Percentiles rank a stretch among this genome's conserved stretches.
Conservation (phyloP, 2,888 invertebrate genomes). For the Beris morrisii region DNA sequence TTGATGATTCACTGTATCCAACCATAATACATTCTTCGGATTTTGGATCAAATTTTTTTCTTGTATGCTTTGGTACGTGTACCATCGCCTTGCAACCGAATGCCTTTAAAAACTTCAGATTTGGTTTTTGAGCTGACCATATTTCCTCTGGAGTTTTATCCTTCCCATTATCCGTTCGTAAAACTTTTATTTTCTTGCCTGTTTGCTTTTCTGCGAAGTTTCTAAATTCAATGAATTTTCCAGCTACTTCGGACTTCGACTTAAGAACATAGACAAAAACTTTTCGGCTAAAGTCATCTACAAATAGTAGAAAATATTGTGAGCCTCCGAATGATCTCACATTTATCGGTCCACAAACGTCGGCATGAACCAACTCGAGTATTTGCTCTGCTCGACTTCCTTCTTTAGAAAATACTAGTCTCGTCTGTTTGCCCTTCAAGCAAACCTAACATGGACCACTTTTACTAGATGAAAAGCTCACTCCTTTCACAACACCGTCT, state of each 20-base stretch:
- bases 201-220: constrained; percentile 41
- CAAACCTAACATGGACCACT: constrained; percentile 40
- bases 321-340: constrained; percentile 46
- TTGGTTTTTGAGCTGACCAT: constrained; percentile 32
- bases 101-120: constrained; percentile 34
- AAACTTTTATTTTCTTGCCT: constrained; percentile 38
- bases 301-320: constrained; percentile 49
- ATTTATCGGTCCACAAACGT: constrained; percentile 51
- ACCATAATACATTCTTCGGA: constrained; percentile 36
- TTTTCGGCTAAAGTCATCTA: constrained; percentile 46
- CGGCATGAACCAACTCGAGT: constrained; percentile 48
- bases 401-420: constrained; percentile 39
- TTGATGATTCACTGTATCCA: constrained; percentile 35
- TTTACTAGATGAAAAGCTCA: constrained; percentile 24
- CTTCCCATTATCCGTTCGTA: constrained; percentile 40
- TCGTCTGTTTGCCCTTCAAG: constrained; percentile 43
- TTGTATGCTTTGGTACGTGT: constrained; percentile 38
- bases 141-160: constrained; percentile 36
- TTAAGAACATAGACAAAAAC: constrained; percentile 37
- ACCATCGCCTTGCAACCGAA: constrained; percentile 38
- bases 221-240: constrained; percentile 39
- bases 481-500: constrained; percentile 31
- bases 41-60: constrained; percentile 35
- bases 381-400: constrained; percentile 39
- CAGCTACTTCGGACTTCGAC: constrained; percentile 40